Evolutionary conservation across 2,113 vertebrate genomes (phyloP).

Genomic region (Hylia prasina): DNA sequence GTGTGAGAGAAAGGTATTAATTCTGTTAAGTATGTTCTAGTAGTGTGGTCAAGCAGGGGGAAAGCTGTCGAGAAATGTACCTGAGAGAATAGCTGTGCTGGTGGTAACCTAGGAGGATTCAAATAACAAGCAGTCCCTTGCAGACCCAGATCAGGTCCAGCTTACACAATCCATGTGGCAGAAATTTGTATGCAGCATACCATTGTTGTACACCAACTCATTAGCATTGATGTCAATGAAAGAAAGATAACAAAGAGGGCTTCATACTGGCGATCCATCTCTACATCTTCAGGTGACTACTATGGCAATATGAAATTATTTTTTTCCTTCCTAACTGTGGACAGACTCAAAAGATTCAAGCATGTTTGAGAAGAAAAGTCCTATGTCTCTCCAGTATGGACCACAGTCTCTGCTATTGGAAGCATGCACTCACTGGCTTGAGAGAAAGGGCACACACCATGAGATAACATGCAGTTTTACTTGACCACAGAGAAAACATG

Average conservation of each 20-base stretch:
- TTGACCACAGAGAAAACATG: not conserved
- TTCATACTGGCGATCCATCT: not conserved
- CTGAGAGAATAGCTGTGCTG: not conserved
- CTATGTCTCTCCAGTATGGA: not conserved
- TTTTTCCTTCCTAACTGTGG: not conserved
- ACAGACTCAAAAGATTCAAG: not conserved
- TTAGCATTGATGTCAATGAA: not conserved
- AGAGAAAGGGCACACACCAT: not conserved
- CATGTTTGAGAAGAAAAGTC: not conserved
- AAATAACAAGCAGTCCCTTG: not conserved
- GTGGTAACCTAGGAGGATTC: not conserved
- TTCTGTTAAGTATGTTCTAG: not conserved
- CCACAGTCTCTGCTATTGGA: not conserved
- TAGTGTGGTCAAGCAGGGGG: too few relatives aligned
- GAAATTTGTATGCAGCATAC: not conserved
- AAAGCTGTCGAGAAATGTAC: not conserved
- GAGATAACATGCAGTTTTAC: not conserved
- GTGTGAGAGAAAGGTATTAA: not conserved
- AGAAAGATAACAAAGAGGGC: not conserved
- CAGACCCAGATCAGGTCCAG: not conserved
- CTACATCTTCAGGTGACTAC: not conserved
- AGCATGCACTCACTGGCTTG: rapidly evolving
- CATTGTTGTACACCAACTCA: not conserved
- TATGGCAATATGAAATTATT: not conserved
- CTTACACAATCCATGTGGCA: not conserved